Percentiles rank a stretch among this genome's conserved stretches.
phyloP scores from a whole-genome alignment of 2,797 vertebrate genomes.

The Tangara arthus region DNA sequence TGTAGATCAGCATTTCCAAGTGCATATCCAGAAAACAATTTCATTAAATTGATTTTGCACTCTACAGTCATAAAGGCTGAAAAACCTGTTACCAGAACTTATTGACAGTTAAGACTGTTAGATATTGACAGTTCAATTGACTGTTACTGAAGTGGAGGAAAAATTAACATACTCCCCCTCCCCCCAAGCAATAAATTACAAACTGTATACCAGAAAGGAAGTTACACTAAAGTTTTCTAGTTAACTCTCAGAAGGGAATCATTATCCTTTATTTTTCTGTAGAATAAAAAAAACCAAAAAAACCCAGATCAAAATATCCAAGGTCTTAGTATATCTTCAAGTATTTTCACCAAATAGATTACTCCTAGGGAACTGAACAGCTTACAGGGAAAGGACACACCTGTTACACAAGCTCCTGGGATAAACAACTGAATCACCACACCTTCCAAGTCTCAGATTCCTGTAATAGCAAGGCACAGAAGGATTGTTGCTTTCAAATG shows the following conservation, averaged over 20 bases:
- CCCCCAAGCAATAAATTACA: slow-evolving; percentile 72
- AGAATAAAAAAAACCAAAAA: neutral
- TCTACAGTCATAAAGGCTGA: slow-evolving; percentile 10
- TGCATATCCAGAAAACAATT: neutral
- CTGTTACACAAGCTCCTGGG: neutral
- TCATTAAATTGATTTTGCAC: neutral
- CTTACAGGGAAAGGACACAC: slow-evolving; percentile 18
- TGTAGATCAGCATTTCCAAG: neutral
- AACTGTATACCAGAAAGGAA: slow-evolving; percentile 41
- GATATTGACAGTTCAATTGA: neutral
- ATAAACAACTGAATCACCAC: slow-evolving; percentile 16
- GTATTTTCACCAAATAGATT: slow-evolving; percentile 62
- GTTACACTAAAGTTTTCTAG: slow-evolving; percentile 7
- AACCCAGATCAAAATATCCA: neutral
- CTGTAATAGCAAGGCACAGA: slow-evolving; percentile 75
- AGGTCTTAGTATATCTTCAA: slow-evolving; percentile 66
- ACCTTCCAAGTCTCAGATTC: slow-evolving; percentile 48
- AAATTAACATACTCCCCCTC: neutral
- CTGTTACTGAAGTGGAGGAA: neutral
- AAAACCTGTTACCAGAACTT: neutral
- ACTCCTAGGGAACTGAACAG: slow-evolving; percentile 54
- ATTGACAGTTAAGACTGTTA: neutral
- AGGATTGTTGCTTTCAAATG: slow-evolving; percentile 70
- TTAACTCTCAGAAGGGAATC: slow-evolving; percentile 3
- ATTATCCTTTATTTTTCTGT: slow-evolving; percentile 10